phyloP scores from a whole-genome alignment of 2,113 vertebrate species.

The Poeciliopsis turrubarensis region DNA sequence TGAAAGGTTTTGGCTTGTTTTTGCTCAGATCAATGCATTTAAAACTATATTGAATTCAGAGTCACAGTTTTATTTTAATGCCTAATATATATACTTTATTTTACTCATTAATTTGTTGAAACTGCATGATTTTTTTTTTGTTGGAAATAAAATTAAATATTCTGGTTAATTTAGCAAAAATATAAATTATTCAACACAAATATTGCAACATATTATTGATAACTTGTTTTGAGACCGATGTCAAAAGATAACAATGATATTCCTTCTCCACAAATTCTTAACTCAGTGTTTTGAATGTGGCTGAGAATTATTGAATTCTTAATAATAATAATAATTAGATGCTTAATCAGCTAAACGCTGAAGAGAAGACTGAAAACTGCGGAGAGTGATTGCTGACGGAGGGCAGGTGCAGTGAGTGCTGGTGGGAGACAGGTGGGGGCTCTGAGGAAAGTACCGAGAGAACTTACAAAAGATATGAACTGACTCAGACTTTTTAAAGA shows the following conservation, averaged over 20 bases:
- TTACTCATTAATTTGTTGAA: no score
- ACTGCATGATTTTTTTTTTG: no score
- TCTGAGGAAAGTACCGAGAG: background rate
- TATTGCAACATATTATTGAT: background rate
- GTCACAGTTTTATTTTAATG: no score
- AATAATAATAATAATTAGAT: no score
- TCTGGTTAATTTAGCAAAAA: background rate
- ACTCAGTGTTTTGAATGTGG: background rate
- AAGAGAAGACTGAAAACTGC: background rate
- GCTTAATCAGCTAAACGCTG: background rate
- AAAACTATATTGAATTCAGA: no score
- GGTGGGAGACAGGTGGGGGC: background rate
- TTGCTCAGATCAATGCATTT: no score
- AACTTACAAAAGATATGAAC: background rate
- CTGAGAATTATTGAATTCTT: background rate
- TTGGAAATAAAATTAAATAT: background rate
- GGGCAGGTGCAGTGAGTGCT: background rate
- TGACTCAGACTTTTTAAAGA: background rate
- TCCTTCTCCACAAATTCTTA: background rate
- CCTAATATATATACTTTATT: no score
- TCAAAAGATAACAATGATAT: no score
- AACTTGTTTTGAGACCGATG: no score
- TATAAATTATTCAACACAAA: no score
- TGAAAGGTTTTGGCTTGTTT: no score
- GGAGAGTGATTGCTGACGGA: background rate